Evolutionary conservation across 2,888 invertebrate species (phyloP).

Genomic region (Entomobrya multifasciata): DNA sequence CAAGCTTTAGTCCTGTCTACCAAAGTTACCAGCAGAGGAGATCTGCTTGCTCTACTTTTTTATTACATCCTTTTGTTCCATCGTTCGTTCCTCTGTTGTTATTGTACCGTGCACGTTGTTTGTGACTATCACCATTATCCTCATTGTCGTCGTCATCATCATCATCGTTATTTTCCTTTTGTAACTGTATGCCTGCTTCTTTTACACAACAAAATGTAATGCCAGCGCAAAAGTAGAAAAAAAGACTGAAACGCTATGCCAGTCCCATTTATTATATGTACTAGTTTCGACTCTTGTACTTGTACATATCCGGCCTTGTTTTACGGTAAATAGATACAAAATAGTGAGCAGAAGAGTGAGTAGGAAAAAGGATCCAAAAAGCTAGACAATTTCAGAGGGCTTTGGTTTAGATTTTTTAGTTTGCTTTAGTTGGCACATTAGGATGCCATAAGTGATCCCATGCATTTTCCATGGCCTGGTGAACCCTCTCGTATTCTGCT

Average conservation of each 20-base stretch:
- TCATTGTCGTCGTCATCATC: conserved; percentile 33
- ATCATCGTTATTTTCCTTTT: conserved; percentile 52
- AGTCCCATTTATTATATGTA: neutral
- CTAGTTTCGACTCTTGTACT: neutral
- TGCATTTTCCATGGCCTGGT: conserved; percentile 70
- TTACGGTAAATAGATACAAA: conserved; percentile 25
- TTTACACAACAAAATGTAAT: conserved; percentile 24
- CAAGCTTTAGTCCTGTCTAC: neutral
- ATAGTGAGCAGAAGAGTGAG: no score
- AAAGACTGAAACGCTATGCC: neutral
- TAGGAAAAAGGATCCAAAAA: no score
- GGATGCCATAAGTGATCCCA: conserved; percentile 63
- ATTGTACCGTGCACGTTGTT: conserved; percentile 18
- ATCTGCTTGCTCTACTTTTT: conserved; percentile 49
- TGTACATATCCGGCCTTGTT: neutral
- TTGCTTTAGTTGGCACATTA: conserved; percentile 49
- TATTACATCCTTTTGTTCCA: conserved; percentile 38
- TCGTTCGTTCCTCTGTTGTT: conserved; percentile 12
- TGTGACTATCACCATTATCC: conserved; percentile 53
- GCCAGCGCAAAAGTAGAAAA: neutral
- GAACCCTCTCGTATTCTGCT: conserved; percentile 50
- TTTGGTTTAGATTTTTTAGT: neutral
- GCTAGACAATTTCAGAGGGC: neutral
- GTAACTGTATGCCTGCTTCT: conserved; percentile 18
- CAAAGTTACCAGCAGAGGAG: conserved; percentile 1